Percentiles rank a stretch among this genome's conserved stretches.
These are phyloP conservation scores for Bothrops jararaca DNA, from an alignment of 2,113 vertebrate genomes.

Conservation along the genomic window DNA sequence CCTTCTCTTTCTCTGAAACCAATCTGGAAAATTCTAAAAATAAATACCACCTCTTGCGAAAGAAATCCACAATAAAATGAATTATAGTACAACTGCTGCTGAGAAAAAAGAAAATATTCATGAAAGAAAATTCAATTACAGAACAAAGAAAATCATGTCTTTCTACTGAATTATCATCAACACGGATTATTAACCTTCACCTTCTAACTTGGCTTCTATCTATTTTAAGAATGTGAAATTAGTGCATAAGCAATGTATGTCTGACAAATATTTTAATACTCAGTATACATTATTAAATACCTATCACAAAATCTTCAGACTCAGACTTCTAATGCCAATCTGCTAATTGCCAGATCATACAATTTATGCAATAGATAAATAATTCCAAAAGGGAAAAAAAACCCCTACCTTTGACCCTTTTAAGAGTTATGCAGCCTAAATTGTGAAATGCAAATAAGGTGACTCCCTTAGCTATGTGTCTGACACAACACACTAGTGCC, in stretches of 20 bases:
- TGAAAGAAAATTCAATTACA: slow-evolving; percentile 12
- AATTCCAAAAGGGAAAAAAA: background rate
- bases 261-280: background rate
- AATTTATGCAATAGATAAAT: background rate
- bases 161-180: slow-evolving; percentile 24
- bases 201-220: background rate
- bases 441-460: background rate
- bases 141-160: slow-evolving; percentile 27
- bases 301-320: background rate
- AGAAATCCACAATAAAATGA: background rate
- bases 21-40: background rate
- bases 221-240: slow-evolving; percentile 2
- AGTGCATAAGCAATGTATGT: background rate
- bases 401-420: slow-evolving; percentile 1
- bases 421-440: background rate
- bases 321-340: background rate
- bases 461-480: background rate
- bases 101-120: background rate
- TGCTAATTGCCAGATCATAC: rapidly evolving
- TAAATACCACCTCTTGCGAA: background rate
- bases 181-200: slow-evolving; percentile 44
- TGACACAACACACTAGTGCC: background rate
- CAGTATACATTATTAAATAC: background rate
- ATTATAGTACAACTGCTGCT: background rate
- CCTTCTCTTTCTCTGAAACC: background rate